Percentiles rank a stretch among this genome's conserved stretches.
Evolutionary conservation across 92 coral and sea anemone species (phyloP).

Genomic region (Heliopora coerulea): DNA sequence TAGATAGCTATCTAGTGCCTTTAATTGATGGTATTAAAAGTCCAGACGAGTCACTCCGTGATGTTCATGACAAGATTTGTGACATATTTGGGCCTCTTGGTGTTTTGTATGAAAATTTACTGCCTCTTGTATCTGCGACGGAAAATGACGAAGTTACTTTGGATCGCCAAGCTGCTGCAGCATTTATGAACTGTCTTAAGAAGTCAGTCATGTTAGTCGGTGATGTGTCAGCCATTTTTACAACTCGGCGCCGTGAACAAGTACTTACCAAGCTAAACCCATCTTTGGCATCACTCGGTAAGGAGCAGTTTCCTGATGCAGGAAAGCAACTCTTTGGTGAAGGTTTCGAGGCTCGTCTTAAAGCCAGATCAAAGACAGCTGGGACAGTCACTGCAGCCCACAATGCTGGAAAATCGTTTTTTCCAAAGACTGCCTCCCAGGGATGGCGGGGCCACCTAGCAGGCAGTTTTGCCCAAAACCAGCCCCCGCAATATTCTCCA

Average conservation of each 20-base stretch:
- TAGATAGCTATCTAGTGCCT: conserved; percentile 47
- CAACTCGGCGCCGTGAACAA: conserved; percentile 23
- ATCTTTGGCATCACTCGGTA: conserved; percentile 47
- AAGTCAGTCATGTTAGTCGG: conserved; percentile 28
- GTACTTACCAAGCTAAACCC: conserved; percentile 25
- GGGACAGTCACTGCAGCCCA: conserved; percentile 1
- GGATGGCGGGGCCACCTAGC: conserved; percentile 19
- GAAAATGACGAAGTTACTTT: conserved; percentile 7
- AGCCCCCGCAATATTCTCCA: too few species aligned
- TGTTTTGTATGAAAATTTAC: conserved; percentile 34
- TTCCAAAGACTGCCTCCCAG: conserved; percentile 23
- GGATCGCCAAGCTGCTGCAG: conserved; percentile 13
- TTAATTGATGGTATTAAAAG: conserved; percentile 18
- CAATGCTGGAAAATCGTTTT: conserved; percentile 6
- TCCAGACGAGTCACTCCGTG: conserved; percentile 41
- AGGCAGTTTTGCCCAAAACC: too few species aligned
- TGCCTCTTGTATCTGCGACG: conserved; percentile 7
- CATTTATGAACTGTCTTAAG: conserved; percentile 24
- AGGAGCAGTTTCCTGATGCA: conserved; percentile 52
- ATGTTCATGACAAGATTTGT: conserved; percentile 47
- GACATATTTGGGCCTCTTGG: conserved; percentile 54
- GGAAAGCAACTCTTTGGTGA: conserved; percentile 57
- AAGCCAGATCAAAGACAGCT: conserved; percentile 17
- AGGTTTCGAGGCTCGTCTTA: conserved; percentile 5
- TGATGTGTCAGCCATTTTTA: conserved; percentile 38